Base-by-base conservation (phyloP, 2,113 vertebrate genomes). In the Suricata suricatta region DNA sequence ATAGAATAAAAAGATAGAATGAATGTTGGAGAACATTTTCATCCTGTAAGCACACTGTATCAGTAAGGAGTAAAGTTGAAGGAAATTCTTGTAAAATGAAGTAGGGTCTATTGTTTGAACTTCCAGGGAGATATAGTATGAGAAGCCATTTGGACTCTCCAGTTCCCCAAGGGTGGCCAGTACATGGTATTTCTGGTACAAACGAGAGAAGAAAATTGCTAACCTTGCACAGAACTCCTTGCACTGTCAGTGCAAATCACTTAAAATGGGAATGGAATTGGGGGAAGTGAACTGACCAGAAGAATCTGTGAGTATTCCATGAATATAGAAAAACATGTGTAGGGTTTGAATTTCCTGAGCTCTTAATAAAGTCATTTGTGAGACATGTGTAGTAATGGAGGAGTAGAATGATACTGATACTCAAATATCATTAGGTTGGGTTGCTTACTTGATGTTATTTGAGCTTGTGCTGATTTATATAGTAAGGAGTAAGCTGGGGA, bases 41-140 rank as follows among this genome's bases (percentile, higher is more conserved):
- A 80, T 71, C 71, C 69, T 91, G 13, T 25, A 69, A 88, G 27
- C 94, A 38, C 63, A 74, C 27, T 17, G 5, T 94, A 41, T 94
- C 85, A 88, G 63, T 90, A 74, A 90, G 74, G 68, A 98, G 54
- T 71, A 38, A 81, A 92, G 35, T 31, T 72, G 63, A 95, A 94
- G 85, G 89, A 93, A 84, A 84, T 97, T 88, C 80, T 94, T 90
- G 68, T 83, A 94, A 94, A 96, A 57, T 60, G 44, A 25, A 14
- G 60, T 29, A 86, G 54, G 64, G 94, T 77, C 63, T 88, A 8
- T 74, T 71, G 19, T 90, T 93, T 79, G 74, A 74, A 52, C 81
- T 96, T 93, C 52, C 41, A 80, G 69, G 69, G 64, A 93, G 92
- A 80, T 87, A 63, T 90, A 84, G n/a, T 77, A 77, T 29, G 15